These are phyloP conservation scores for Stegodyphus dumicola DNA, from an alignment of 1,140 invertebrate species.

Conservation along the genomic window DNA sequence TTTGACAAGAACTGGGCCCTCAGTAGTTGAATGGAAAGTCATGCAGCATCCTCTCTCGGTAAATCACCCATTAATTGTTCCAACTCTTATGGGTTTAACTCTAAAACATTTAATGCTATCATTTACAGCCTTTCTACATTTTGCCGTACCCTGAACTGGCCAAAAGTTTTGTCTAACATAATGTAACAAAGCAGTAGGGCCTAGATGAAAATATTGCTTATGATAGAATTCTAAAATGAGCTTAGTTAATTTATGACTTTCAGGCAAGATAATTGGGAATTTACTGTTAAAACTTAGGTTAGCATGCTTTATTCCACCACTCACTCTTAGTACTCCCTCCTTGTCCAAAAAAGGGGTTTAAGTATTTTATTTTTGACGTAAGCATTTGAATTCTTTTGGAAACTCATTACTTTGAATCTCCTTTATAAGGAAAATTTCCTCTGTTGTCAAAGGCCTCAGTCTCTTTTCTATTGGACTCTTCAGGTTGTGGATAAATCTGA, in stretches of 20 bases:
- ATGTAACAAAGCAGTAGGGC: not conserved
- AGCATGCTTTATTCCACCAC: no score
- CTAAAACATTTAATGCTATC: slow-evolving; percentile 26
- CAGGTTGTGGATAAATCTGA: no score
- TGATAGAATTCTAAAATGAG: not conserved
- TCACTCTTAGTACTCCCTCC: not conserved
- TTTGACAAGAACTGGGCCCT: slow-evolving; percentile 31
- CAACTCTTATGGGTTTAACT: not conserved
- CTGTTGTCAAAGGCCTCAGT: no score
- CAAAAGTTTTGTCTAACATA: slow-evolving; percentile 4
- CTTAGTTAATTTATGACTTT: not conserved
- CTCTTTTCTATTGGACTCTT: no score
- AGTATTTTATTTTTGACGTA: not conserved
- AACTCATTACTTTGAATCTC: not conserved
- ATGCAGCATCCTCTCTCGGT: not conserved
- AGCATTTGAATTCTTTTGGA: not conserved
- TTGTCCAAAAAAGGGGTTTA: not conserved
- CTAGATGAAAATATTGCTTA: not conserved
- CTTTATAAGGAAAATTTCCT: not conserved
- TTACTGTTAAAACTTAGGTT: not conserved
- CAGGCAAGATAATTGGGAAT: not conserved
- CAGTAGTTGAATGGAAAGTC: not conserved
- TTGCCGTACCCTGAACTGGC: not conserved
- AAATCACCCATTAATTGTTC: slow-evolving; percentile 19
- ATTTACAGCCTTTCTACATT: not conserved